Evolutionary conservation across 1,140 invertebrate genomes (phyloP), one percentile per base, ranked within the genome.

Genomic region (Trialeurodes vaporariorum): DNA sequence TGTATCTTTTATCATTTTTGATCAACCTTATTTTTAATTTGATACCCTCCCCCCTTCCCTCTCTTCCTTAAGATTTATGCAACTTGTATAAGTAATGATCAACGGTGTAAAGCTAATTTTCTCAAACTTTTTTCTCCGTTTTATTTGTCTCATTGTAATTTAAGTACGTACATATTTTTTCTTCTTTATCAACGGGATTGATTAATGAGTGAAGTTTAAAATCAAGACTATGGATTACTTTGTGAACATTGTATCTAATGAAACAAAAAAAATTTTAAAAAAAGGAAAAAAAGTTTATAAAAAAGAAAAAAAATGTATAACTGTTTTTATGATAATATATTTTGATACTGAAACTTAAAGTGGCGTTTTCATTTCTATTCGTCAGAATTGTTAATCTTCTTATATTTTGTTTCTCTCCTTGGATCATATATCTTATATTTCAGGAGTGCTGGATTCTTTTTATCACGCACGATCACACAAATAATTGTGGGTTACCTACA

Each of bases 291-390:
- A 49, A 49, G 34, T 9, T 49, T 5, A 49, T 5, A 49, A 49
- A 49, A 49, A 9, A 49, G 34, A 49, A 49, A 49, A 49, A 49
- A 49, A 49, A 49, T 49, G 34, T 49, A 49, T 49, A 49, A 49
- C 34, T 49, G 34, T 49, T 49, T 49, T 49, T 49, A 49, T 49
- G 34, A 49, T 49, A 49, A 49, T 49, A 49, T 49, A 49, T 49
- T 49, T 49, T 49, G 34, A 49, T 49, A 49, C 34, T 49, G 34
- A 49, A 49, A 49, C 5, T 49, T 49, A 9, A 17, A 49, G 17
- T 49, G 34, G 17, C 17, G 34, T 17, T 49, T 49, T 49, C 5
- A 9, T 49, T 49, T 49, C n/a, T n/a, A n/a, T n/a, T n/a, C n/a
- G n/a, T n/a, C n/a, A n/a, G n/a, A n/a, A n/a, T n/a, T n/a, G n/a